Conservation (phyloP, 2,888 invertebrate genomes). For the Labia minor region DNA sequence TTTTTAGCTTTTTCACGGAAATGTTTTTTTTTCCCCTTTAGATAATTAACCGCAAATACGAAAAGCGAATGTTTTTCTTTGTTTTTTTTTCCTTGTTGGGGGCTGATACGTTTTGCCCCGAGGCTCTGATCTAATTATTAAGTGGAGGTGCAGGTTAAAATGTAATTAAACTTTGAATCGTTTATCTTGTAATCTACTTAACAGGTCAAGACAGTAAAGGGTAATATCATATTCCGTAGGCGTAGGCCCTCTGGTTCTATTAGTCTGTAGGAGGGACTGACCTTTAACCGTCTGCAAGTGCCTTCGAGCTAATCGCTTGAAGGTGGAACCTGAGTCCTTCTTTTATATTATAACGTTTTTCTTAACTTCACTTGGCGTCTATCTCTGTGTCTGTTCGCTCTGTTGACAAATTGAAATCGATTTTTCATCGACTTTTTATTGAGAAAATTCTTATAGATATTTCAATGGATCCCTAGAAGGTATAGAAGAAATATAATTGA, state of each 20-base stretch:
- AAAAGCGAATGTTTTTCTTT: not conserved
- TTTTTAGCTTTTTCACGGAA: not conserved
- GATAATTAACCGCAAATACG: not conserved
- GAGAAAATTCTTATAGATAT: no score
- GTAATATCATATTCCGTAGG: slow-evolving; percentile 13
- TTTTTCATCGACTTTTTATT: no score
- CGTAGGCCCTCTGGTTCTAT: not conserved
- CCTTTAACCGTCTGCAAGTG: not conserved
- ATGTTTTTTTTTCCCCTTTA: not conserved
- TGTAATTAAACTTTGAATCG: not conserved
- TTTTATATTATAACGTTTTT: no score
- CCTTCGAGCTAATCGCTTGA: not conserved
- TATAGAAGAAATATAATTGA: no score
- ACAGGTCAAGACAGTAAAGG: not conserved
- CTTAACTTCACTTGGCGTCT: no score
- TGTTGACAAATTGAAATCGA: no score
- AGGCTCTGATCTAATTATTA: not conserved
- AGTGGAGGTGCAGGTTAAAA: slow-evolving; percentile 1
- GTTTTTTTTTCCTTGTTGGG: not conserved
- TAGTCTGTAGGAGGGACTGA: not conserved
- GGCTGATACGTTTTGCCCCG: not conserved
- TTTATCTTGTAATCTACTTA: slow-evolving; percentile 8
- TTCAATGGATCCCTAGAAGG: no score
- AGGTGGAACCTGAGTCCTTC: not conserved
- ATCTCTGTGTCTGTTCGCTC: no score